Evolutionary conservation across 1,140 invertebrate species (phyloP), one percentile per base, ranked within the genome.

Genomic region (Aphelenchoides fujianensis): DNA sequence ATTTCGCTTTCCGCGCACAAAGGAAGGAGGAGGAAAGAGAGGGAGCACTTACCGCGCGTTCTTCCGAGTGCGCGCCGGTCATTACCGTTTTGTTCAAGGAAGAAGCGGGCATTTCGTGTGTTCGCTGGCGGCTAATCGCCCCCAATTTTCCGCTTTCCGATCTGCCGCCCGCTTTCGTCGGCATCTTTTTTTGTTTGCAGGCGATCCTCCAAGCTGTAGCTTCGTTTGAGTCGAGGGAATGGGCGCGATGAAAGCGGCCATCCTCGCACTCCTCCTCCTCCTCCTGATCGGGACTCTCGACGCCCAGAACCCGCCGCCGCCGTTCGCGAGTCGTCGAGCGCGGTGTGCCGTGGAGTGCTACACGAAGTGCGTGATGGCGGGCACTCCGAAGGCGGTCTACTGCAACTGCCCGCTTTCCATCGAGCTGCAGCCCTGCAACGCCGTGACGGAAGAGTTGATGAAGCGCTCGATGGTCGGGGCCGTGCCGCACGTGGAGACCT

Each of bases 341-440:
- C 59, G 57, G 52, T 78, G 77, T 69, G 67, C 79, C 34, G 66
- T 79, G 37, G 75, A 79, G 61, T 79, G 77, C 61, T 79, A 81
- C 61, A 76, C 57, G 3, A 79, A 79, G 37, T 79, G 77, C 59
- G 76, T 73, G 35, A 31, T 68, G 28, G 54, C 69, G 3, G 77
- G 77, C 62, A 79, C 77, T 9, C 77, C 77, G 9, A 79, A 77
- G 32, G 79, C 77, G 7, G 77, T 81, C 16, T 79, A 79, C 63
- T 79, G 77, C 59, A 81, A 81, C 62, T 79, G 77, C 57, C 75
- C 79, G 19, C 23, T 78, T 19, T 57, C 28, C n/a, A 61, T 79
- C 41, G 69, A 77, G 67, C 53, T 54, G 23, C 66, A 74, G 16
- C 52, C 53, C 12, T 81, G 79, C 48, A 59, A 63, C 54, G 41